A percentile compares a stretch with the other conserved stretches of the same genome.
phyloP scores from a whole-genome alignment of 2,888 invertebrate species.

The Ochropleura leucogaster region DNA sequence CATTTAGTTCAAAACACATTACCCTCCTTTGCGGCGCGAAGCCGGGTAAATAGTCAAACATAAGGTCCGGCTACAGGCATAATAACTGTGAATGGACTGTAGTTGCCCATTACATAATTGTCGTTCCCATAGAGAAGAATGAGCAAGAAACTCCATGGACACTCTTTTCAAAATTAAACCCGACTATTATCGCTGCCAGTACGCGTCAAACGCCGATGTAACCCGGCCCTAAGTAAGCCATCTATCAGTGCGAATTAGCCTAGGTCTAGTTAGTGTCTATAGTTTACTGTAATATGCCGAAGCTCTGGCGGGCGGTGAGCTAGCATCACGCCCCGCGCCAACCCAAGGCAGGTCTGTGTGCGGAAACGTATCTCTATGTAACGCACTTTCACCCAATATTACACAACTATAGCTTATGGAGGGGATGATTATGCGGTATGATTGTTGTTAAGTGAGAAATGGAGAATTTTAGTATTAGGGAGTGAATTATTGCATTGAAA shows the following conservation, averaged over 20 bases:
- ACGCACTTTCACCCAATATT: constrained; percentile 55
- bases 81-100: no score
- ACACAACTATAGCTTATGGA: constrained; percentile 33
- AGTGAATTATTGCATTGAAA: not conserved
- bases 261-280: constrained; percentile 67
- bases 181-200: not conserved
- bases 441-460: constrained; percentile 16
- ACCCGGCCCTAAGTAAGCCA: constrained; percentile 23
- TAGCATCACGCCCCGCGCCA: constrained; percentile 86
- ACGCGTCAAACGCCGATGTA: constrained; percentile 4
- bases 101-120: no score
- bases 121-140: no score
- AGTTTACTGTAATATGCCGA: constrained; percentile 86
- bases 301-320: constrained; percentile 84
- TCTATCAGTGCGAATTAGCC: constrained; percentile 62
- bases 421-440: constrained; percentile 35
- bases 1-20: no score
- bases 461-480: constrained; percentile 16
- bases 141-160: no score
- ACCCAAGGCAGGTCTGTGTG: constrained; percentile 88
- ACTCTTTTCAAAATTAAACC: not conserved
- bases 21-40: no score
- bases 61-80: no score
- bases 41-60: no score
- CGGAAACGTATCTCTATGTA: constrained; percentile 79